These are phyloP conservation scores for Heliothis peltigera DNA, from an alignment of 2,888 invertebrate genomes.

Conservation along the genomic window DNA sequence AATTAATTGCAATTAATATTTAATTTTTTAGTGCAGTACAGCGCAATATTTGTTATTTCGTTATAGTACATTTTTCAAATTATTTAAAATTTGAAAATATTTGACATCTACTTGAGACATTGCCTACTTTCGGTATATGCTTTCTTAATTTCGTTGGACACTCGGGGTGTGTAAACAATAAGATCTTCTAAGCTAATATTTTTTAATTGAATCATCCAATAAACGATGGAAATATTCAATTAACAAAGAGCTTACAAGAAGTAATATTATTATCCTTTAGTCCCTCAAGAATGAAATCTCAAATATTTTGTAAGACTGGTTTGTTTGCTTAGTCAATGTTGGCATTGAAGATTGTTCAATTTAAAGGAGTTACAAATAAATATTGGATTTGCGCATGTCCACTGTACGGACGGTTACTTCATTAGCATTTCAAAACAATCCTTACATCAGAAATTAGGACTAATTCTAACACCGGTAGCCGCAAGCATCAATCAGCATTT, in stretches of 20 bases:
- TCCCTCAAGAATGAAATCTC: neutral
- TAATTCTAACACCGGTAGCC: conserved; percentile 5
- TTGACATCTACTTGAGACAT: too few species aligned
- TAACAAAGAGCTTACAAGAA: conserved; percentile 4
- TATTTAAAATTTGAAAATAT: too few species aligned
- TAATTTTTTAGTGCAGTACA: too few species aligned
- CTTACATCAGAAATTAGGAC: conserved; percentile 8
- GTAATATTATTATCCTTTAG: conserved; percentile 3
- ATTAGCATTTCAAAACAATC: neutral
- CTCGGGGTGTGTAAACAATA: neutral
- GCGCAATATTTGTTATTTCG: too few species aligned
- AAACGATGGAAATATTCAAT: conserved; percentile 9
- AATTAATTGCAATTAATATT: too few species aligned
- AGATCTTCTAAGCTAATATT: conserved; percentile 8
- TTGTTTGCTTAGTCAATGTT: neutral
- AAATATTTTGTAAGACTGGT: neutral
- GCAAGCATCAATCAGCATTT: conserved; percentile 19
- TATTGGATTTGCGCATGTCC: neutral
- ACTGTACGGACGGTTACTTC: neutral
- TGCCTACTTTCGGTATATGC: too few species aligned
- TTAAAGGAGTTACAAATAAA: neutral
- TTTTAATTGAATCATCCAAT: conserved; percentile 8
- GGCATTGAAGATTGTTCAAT: neutral
- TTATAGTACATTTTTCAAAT: too few species aligned
- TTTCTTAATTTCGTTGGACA: too few species aligned